These are phyloP conservation scores for Mirza zaza DNA, from an alignment of 2,113 vertebrate species.

Conservation along the genomic window DNA sequence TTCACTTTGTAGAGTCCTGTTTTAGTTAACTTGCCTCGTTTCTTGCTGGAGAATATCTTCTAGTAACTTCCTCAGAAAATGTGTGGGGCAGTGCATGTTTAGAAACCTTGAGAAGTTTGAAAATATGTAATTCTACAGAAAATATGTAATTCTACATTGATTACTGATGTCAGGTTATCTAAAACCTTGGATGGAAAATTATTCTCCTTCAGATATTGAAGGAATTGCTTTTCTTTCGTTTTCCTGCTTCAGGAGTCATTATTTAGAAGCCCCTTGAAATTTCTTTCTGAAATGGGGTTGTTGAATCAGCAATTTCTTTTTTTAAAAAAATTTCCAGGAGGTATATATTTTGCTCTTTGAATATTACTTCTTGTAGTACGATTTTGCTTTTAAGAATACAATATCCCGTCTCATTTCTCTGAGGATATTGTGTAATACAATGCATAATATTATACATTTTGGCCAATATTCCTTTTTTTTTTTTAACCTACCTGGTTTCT, in stretches of 20 bases:
- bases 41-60: background rate
- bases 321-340: background rate
- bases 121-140: background rate
- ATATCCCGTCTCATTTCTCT: background rate
- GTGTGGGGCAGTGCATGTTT: background rate
- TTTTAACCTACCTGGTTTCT: background rate
- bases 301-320: background rate
- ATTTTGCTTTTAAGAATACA: background rate
- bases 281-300: background rate
- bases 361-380: background rate
- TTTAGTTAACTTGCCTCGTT: background rate
- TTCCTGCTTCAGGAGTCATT: background rate
- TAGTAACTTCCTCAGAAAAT: background rate
- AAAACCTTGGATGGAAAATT: background rate
- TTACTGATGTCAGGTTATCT: background rate
- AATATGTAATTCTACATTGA: background rate
- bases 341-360: background rate
- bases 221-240: background rate
- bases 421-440: background rate
- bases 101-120: background rate
- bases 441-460: background rate
- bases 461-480: background rate
- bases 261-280: background rate
- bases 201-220: background rate
- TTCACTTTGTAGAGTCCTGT: background rate